Evolutionary conservation across 2,113 vertebrate genomes (phyloP).

Genomic region (Crotalus horridus): DNA sequence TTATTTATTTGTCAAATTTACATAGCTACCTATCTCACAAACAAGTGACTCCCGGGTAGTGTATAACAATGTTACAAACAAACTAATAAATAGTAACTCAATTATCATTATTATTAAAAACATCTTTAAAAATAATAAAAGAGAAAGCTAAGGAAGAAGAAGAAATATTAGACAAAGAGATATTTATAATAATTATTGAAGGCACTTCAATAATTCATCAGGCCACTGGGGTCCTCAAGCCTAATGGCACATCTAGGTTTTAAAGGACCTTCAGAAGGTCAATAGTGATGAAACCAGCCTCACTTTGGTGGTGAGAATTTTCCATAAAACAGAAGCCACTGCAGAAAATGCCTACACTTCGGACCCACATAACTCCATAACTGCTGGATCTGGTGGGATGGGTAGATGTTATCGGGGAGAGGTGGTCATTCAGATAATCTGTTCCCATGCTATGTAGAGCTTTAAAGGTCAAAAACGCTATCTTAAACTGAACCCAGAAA

Average conservation of each 20-base stretch:
- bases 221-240: neutral
- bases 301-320: neutral
- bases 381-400: neutral
- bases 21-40: neutral
- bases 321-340: neutral
- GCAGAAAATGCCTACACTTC: neutral
- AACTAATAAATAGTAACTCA: neutral
- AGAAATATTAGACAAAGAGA: neutral
- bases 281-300: neutral
- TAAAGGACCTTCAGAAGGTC: neutral
- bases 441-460: neutral
- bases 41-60: neutral
- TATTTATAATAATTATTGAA: neutral
- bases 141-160: neutral
- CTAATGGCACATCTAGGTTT: neutral
- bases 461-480: neutral
- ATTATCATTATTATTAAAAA: neutral
- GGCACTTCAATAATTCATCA: neutral
- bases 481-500: neutral
- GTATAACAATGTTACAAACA: neutral
- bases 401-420: neutral
- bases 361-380: neutral
- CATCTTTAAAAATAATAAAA: neutral
- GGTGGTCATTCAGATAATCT: neutral
- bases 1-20: neutral